Base-by-base conservation (phyloP, 2,888 invertebrate genomes). In the Troides helena region DNA sequence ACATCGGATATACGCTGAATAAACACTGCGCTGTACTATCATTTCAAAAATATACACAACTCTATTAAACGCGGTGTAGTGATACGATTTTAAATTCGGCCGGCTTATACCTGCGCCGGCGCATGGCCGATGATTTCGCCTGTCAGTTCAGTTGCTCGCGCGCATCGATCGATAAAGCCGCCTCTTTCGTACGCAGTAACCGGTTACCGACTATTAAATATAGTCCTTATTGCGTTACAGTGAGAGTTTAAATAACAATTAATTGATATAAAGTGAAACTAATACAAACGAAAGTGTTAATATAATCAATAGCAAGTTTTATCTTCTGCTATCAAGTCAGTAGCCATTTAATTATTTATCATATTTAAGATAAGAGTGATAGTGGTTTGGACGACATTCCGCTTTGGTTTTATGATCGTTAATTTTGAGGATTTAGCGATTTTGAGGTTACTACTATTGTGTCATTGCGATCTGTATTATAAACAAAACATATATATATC, bases 71-170 rank as follows among this genome's bases (percentile, higher is more conserved):
- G 72, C 58, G 73, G 68, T 70, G 71, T 74, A 68, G 12, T 14
- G 17, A 64, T 50, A 61, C 60, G 71, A 67, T 79, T 81, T 81
- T 82, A 3, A 82, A 88, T 67, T 82, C 71, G 75, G 82, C 72
- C 81, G 86, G 77, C 59, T 84, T 76, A 80, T 76, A 81, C 74
- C 59, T 82, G 89, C 90, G 90, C 92, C 75, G 80, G 87, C 91
- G 90, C 90, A 90, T 83, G 85, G 81, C 73, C 74, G 81, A 77
- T 81, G 84, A 83, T 82, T 85, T 83, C 76, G 80, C 80, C 82
- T 87, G 90, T 88, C 91, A 91, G 90, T 92, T 88, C 91, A 91
- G 91, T 92, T 84, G 88, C 84, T 85, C 84, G 85, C 81, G 83
- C 78, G 86, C 86, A 88, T 89, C 86, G 90, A 88, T 86, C 86